Evolutionary conservation across 2,113 vertebrate genomes (phyloP).

Genomic region (Diphyllodes magnificus): DNA sequence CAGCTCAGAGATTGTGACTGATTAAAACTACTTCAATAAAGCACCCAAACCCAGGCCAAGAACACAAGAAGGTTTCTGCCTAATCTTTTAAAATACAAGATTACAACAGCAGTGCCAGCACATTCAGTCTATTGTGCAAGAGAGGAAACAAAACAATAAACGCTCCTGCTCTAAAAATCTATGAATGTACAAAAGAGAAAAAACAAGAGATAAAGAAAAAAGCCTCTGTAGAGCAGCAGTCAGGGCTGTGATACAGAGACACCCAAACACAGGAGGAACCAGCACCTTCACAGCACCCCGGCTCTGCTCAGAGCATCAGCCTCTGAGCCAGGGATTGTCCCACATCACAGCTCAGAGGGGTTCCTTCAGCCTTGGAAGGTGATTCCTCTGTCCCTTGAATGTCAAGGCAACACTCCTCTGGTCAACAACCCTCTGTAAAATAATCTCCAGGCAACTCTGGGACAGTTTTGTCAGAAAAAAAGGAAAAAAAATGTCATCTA

Average conservation of each 20-base stretch:
- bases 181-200: background rate
- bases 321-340: background rate
- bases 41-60: background rate
- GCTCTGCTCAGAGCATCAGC: background rate
- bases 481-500: background rate
- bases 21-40: background rate
- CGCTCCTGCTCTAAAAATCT: background rate
- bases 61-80: background rate
- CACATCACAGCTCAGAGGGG: background rate
- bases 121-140: background rate
- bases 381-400: background rate
- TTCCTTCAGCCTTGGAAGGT: background rate
- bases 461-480: background rate
- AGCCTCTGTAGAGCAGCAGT: background rate
- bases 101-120: background rate
- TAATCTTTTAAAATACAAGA: background rate
- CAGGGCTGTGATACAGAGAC: background rate
- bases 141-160: background rate
- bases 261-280: background rate
- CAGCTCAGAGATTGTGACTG: background rate
- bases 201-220: background rate
- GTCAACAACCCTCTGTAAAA: background rate
- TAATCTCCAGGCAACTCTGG: background rate
- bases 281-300: rapidly evolving
- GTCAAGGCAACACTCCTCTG: background rate